Percentiles rank a stretch among this genome's conserved stretches.
Evolutionary conservation across 2,797 vertebrate species (phyloP).

Genomic region (Amniataba percoides): DNA sequence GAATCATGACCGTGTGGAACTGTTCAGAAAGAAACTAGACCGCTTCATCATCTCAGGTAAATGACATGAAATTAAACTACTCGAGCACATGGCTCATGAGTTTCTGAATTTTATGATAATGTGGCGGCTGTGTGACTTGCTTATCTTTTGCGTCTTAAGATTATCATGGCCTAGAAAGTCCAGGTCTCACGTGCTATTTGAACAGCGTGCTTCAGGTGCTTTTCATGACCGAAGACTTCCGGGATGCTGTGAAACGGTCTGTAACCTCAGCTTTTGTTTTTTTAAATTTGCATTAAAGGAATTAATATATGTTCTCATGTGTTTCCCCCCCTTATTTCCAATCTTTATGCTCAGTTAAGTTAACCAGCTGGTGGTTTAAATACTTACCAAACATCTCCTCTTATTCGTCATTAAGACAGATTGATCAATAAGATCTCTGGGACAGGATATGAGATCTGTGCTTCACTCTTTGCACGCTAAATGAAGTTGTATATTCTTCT

Average conservation of each 20-base stretch:
- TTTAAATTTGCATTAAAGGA: no score
- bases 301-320: no score
- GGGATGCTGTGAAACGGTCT: slow-evolving; percentile 71
- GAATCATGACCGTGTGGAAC: slow-evolving; percentile 4
- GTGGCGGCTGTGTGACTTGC: neutral
- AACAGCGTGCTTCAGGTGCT: slow-evolving; percentile 83
- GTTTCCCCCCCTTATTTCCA: no score
- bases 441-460: neutral
- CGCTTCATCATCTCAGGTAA: slow-evolving; percentile 52
- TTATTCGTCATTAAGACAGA: neutral
- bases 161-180: slow-evolving; percentile 79
- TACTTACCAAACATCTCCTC: neutral
- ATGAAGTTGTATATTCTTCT: neutral
- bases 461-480: fast-evolving
- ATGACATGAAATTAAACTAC: neutral
- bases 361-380: neutral
- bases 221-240: slow-evolving; percentile 82
- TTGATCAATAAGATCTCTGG: neutral
- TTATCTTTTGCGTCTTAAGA: slow-evolving; percentile 25
- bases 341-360: neutral
- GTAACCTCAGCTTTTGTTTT: fast-evolving
- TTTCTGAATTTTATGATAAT: neutral
- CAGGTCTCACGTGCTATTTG: slow-evolving; percentile 83
- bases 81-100: neutral
- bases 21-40: slow-evolving; percentile 37